These are phyloP conservation scores for Cottus gobio DNA, from an alignment of 2,113 vertebrate species.

Conservation along the genomic window DNA sequence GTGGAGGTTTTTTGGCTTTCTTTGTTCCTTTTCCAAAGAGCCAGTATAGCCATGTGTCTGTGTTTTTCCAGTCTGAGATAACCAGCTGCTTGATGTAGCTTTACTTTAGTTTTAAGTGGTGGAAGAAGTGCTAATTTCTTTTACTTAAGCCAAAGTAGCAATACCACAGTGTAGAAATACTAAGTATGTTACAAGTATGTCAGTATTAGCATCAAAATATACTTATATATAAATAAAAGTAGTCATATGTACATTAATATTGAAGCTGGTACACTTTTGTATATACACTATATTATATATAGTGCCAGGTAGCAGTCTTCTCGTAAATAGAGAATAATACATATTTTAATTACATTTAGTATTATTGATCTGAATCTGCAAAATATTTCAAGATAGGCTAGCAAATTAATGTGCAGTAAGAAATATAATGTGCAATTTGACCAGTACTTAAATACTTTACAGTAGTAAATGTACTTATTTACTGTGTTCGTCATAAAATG, in stretches of 20 bases:
- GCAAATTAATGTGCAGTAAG: neutral
- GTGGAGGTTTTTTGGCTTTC: neutral
- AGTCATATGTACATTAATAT: neutral
- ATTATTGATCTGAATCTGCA: neutral
- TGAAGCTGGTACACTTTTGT: neutral
- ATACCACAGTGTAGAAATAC: neutral
- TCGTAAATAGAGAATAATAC: neutral
- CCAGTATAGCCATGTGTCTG: neutral
- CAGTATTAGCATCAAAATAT: neutral
- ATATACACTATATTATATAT: too few relatives aligned
- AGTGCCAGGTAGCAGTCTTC: neutral
- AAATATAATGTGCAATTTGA: neutral
- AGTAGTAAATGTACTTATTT: neutral
- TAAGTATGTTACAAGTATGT: neutral
- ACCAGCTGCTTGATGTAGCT: neutral
- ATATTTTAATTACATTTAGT: neutral
- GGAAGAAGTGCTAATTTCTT: neutral
- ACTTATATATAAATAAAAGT: neutral
- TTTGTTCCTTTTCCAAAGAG: neutral
- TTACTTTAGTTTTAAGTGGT: neutral
- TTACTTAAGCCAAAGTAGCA: neutral
- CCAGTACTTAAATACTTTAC: neutral
- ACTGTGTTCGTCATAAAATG: neutral
- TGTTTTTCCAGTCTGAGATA: neutral
- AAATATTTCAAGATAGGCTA: neutral